A percentile compares a stretch with the other conserved stretches of the same genome.
These are phyloP conservation scores for Elanus axillaris DNA, from an alignment of 2,113 vertebrate species.

Conservation along the genomic window DNA sequence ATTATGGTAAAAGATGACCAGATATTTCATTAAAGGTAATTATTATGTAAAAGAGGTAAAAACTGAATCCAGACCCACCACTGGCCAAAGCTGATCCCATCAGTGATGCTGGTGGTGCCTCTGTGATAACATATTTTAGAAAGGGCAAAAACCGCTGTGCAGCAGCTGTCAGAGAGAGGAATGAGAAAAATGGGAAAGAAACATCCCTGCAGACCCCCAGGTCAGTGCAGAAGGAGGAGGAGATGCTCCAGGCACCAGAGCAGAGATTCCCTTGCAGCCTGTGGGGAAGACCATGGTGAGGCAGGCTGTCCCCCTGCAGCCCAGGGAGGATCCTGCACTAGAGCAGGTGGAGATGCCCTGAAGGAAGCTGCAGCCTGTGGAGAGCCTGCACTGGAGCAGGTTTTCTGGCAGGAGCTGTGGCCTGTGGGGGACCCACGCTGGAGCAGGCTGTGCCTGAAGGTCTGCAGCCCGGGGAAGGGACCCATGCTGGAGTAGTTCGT, in stretches of 20 bases:
- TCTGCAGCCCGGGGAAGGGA: not conserved
- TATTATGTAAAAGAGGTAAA: not conserved
- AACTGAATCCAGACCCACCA: not conserved
- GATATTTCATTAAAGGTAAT: not conserved
- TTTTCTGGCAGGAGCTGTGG: not conserved
- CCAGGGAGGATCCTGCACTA: rapidly evolving
- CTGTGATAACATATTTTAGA: not conserved
- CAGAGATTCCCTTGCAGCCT: not conserved
- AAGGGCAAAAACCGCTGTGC: not conserved
- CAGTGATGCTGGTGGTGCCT: not conserved
- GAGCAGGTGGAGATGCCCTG: not conserved
- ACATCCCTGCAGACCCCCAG: not conserved
- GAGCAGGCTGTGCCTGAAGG: not conserved
- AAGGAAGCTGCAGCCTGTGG: not conserved
- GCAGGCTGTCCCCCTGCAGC: not conserved
- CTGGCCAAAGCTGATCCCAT: not conserved
- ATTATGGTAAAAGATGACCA: not conserved
- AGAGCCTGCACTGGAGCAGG: not conserved
- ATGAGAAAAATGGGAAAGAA: not conserved
- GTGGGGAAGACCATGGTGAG: not conserved
- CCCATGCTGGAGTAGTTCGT: not conserved
- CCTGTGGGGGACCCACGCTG: not conserved
- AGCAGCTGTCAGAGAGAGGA: not conserved
- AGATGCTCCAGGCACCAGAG: not conserved
- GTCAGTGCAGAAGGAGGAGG: not conserved